phyloP scores from a whole-genome alignment of 2,797 vertebrate species.

The Semotilus atromaculatus region DNA sequence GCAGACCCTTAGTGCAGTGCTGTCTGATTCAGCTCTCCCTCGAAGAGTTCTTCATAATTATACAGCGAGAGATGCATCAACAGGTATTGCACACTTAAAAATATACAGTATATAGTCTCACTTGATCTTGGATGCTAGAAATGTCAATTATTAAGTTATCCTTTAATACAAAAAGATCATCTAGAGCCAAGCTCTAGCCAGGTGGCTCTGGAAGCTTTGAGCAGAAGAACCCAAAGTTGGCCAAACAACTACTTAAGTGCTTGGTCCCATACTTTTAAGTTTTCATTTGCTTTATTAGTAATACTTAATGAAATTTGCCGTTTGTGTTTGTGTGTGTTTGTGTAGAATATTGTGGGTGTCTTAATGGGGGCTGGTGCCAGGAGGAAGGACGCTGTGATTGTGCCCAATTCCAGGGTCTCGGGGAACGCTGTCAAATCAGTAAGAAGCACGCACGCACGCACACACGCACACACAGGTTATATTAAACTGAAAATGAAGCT shows the following conservation, averaged over 20 bases:
- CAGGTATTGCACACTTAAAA: slow-evolving; percentile 67
- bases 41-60: slow-evolving; percentile 80
- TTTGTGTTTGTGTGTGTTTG: slow-evolving; percentile 61
- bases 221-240: not conserved
- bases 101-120: not conserved
- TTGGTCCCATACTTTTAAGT: not conserved
- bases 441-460: slow-evolving; percentile 72
- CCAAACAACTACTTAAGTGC: not conserved
- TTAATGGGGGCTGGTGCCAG: slow-evolving; percentile 97
- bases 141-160: not conserved
- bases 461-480: not conserved
- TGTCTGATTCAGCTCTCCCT: slow-evolving; percentile 76
- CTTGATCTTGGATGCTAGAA: not conserved
- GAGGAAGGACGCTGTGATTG: slow-evolving; percentile 93
- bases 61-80: slow-evolving; percentile 80
- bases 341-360: slow-evolving; percentile 92
- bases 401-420: slow-evolving; percentile 94
- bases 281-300: not conserved
- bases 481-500: slow-evolving; percentile 8
- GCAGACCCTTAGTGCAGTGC: slow-evolving; percentile 76
- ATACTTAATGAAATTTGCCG: not conserved
- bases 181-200: not conserved
- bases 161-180: not conserved
- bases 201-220: not conserved
- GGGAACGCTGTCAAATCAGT: slow-evolving; percentile 97